phyloP scores from a whole-genome alignment of 2,797 vertebrate species.

The Crenuchus spilurus region DNA sequence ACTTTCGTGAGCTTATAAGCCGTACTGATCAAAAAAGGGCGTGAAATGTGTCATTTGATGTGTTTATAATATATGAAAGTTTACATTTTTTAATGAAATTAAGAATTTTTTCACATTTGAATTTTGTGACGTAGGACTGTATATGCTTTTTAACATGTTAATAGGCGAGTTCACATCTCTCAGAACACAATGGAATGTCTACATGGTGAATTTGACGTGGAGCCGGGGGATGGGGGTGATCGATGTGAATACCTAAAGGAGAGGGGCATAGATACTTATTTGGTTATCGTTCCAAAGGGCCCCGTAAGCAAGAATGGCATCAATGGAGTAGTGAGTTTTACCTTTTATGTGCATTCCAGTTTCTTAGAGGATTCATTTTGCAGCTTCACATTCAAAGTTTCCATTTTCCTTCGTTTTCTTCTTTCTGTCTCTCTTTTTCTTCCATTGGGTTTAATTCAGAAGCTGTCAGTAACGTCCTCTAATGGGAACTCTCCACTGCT shows the following conservation, averaged over 20 bases:
- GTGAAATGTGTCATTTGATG: no score
- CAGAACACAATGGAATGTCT: slow-evolving; percentile 91
- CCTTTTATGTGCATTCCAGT: background rate
- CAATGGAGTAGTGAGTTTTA: slow-evolving; percentile 84
- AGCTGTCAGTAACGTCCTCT: slow-evolving; percentile 80
- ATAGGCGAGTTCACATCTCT: slow-evolving; percentile 90
- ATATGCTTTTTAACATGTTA: background rate
- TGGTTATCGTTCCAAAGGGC: slow-evolving; percentile 84
- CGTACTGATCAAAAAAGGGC: no score
- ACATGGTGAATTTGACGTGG: slow-evolving; percentile 90
- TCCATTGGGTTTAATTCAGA: slow-evolving; percentile 61
- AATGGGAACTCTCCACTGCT: slow-evolving; percentile 79
- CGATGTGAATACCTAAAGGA: slow-evolving; percentile 91
- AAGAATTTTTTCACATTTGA: no score
- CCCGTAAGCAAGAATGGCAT: slow-evolving; percentile 83
- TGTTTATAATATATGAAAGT: no score
- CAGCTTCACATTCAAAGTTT: background rate
- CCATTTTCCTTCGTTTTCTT: background rate
- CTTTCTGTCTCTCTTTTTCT: slow-evolving; percentile 5
- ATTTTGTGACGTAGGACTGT: no score
- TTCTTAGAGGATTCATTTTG: background rate
- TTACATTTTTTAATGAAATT: no score
- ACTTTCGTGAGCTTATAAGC: no score
- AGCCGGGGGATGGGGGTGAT: slow-evolving; percentile 86
- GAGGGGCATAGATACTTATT: slow-evolving; percentile 88